Base-by-base conservation (phyloP, 2,888 invertebrate genomes). In the Siphlonurus alternatus region DNA sequence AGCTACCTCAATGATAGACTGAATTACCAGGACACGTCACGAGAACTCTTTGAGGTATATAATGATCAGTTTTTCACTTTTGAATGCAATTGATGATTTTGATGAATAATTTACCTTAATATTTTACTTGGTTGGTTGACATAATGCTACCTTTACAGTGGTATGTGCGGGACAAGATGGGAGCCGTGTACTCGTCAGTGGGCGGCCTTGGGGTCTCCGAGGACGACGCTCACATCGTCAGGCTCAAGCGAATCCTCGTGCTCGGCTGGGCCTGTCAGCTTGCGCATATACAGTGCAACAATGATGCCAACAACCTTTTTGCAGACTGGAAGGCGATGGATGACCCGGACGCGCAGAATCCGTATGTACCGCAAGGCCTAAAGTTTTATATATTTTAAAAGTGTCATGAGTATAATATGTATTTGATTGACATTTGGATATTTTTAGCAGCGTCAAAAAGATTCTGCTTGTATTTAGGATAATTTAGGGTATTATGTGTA, bases 1-100 rank as follows among this genome's bases (percentile, higher is more conserved):
- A 71, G 67, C 54, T 80, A 76, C 69, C 71, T 81, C 23, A 73
- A 73, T 64, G 71, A 70, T 20, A 70, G 71, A 10, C 67, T 75
- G 23, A 72, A 72, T 53, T 72, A 71, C 62, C 72, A 72, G 3
- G 65, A 68, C 1, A 67, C 69, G 2, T 74, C 73, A 66, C 67
- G 69, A 0, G 68, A 5, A 18, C 5, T 65, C 19, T 75, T 73
- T 65, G 72, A 73, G 70, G 75, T 74, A 67, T 67, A 38, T 1
- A 15, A n/a, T n/a, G n/a, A n/a, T n/a, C n/a, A n/a, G n/a, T n/a
- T n/a, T n/a, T n/a, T n/a, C n/a, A n/a, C n/a, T n/a, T n/a, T n/a
- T n/a, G n/a, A n/a, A n/a, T n/a, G n/a, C n/a, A n/a, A n/a, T n/a
- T n/a, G n/a, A n/a, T n/a, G n/a, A n/a, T n/a, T n/a, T n/a, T n/a